Base-by-base conservation (phyloP, 2,797 vertebrate species). In the Glossophaga mutica region DNA sequence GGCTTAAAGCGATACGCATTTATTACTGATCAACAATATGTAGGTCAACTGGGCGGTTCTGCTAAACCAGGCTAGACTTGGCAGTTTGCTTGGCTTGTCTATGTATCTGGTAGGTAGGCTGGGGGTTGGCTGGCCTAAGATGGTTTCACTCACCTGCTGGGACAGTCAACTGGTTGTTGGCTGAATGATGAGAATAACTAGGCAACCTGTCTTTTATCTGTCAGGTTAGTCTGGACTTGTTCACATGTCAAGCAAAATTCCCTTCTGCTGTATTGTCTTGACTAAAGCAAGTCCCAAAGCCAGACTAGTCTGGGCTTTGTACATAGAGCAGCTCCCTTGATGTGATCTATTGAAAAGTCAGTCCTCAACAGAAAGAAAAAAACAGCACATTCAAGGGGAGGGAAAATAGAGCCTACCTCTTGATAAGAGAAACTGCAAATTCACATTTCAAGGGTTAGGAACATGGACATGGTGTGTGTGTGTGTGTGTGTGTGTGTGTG, bases 371-470 rank as follows among this genome's bases (percentile, higher is more conserved):
- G 39, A 77, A 59, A 39, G 44, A 29, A 48, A 34, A 62, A 48
- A 37, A 90, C 86, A 95, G 39, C 73, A 71, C 84, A 74, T 65
- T 86, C 78, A 86, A 62, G 29, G 12, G 59, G 29, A 62, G 24
- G 29, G 59, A 62, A 62, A 62, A 32, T 32, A 32, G 59, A 77
- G 34, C 34, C n/a, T 71, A 67, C 37, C 83, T 92, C 65, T 57
- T 95, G 86, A 48, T 52, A 91, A 84, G 62, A 90, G 34, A 71
- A 88, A 86, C 22, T 92, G 48, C n/a, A 89, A 78, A 78, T 32
- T 88, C 55, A 70, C 48, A 37, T 87, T 90, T 87, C 70, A 91
- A 95, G 85, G 46, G n/a, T 68, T 46, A 91, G 26, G 37, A 22
- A 94, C 9, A 62, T 7, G 6, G 52, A 62, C 26, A 78, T 26